Conservation (phyloP, 2,797 vertebrate genomes). For the Leucoraja ocellata region DNA sequence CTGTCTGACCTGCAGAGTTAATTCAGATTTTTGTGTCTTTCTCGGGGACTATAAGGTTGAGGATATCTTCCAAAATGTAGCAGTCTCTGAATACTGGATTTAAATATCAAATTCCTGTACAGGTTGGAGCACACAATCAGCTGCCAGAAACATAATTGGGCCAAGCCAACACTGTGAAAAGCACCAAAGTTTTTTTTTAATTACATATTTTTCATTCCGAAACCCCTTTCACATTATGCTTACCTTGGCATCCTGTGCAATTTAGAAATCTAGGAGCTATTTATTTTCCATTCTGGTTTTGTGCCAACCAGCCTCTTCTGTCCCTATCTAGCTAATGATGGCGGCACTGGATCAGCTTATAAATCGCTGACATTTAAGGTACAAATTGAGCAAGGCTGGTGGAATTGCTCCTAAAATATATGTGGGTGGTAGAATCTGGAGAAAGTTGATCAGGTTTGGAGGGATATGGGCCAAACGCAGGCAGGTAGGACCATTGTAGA, state of each 20-base stretch:
- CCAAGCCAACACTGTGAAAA: background rate
- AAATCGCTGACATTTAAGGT: background rate
- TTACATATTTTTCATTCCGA: background rate
- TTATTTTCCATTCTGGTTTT: background rate
- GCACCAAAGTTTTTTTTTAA: background rate
- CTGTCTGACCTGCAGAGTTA: no score
- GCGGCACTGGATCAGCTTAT: no score
- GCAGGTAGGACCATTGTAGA: no score
- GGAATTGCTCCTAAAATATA: no score
- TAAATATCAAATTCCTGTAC: background rate
- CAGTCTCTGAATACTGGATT: background rate
- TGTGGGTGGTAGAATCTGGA: no score
- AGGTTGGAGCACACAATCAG: background rate
- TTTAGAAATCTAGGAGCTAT: background rate
- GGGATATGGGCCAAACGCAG: no score
- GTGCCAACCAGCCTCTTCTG: background rate
- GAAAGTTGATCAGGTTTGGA: no score
- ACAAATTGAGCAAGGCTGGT: background rate
- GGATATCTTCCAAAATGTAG: background rate
- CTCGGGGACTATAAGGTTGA: no score
- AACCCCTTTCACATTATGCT: background rate
- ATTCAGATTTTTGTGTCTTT: no score
- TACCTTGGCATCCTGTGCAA: background rate
- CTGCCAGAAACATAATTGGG: background rate
- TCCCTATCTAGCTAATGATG: background rate